Base-by-base conservation (phyloP, 2,113 vertebrate genomes). In the Sylvilagus bachmani region DNA sequence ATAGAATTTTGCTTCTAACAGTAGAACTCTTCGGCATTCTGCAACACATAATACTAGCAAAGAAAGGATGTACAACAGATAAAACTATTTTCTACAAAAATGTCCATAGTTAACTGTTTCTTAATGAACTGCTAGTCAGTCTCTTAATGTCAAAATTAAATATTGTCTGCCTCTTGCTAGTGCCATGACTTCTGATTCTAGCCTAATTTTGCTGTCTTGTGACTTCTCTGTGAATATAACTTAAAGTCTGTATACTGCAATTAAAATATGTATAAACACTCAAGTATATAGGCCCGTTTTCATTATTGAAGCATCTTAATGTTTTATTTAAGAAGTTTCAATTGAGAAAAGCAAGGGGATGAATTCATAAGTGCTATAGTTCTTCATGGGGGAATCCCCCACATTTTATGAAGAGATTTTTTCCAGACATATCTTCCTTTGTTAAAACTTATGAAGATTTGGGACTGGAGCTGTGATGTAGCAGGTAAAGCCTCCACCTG, bases 311-410 rank as follows among this genome's bases (percentile, higher is more conserved):
- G 62, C 53, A 78, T 16, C 74, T 66, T 73, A 22, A 66, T 78
- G 62, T 83, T 93, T 91, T 70, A 69, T 90, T 82, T 74, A 38
- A 92, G 66, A 94, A 70, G 29, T 93, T 10, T 81, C 31, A 82
- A 79, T 75, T 83, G n/a, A 75, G 93, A 90, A 92, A 93, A 95
- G n/a, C 75, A 95, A 78, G 25, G 17, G 66, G 33, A n/a, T 55
- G 22, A 67, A 38, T 71, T 84, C 11, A 86, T 71, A 78, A 92
- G 64, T 71, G 38, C 58, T 91, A 16, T 12, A 21, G 29, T 82
- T 85, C 21, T 74, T 33, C 70, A n/a, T 53, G 27, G 67, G 78
- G 71, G 36, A 49, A 62, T 61, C 19, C 58, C 58, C 70, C 24
- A 64, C 24, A 24, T 89, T 38, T 70, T 70, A 82, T 25, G 25